These are phyloP conservation scores for Tipula lateralis DNA, from an alignment of 2,888 invertebrate species.

Conservation along the genomic window DNA sequence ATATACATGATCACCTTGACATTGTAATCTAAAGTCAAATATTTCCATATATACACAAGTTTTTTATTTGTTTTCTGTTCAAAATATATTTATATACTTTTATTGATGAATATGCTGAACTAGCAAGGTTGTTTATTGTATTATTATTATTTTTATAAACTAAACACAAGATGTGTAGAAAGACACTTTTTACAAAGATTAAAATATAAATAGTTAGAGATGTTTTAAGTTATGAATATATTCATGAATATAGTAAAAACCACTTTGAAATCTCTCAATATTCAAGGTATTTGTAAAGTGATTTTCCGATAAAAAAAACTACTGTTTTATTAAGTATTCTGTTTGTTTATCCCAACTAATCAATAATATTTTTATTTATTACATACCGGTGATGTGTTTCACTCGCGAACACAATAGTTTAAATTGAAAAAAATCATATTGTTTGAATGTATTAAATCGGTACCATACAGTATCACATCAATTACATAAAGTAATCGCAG, in stretches of 20 bases:
- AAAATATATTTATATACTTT: background rate
- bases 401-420: background rate
- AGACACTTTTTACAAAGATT: background rate
- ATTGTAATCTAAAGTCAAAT: conserved; percentile 24
- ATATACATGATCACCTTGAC: background rate
- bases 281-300: background rate
- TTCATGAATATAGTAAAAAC: background rate
- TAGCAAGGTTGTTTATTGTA: background rate
- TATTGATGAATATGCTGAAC: background rate
- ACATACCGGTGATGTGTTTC: background rate
- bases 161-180: background rate
- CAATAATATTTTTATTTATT: background rate
- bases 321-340: too few relatives aligned
- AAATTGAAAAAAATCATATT: background rate
- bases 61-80: background rate
- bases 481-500: background rate
- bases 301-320: background rate
- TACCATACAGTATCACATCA: background rate
- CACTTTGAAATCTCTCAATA: background rate
- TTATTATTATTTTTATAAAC: background rate
- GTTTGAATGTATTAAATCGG: background rate
- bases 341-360: background rate
- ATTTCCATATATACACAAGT: background rate
- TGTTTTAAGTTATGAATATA: background rate
- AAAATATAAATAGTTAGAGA: background rate